Evolutionary conservation across 2,888 invertebrate species (phyloP), one percentile per base, ranked within the genome.

Genomic region (Enchytraeus crypticus): DNA sequence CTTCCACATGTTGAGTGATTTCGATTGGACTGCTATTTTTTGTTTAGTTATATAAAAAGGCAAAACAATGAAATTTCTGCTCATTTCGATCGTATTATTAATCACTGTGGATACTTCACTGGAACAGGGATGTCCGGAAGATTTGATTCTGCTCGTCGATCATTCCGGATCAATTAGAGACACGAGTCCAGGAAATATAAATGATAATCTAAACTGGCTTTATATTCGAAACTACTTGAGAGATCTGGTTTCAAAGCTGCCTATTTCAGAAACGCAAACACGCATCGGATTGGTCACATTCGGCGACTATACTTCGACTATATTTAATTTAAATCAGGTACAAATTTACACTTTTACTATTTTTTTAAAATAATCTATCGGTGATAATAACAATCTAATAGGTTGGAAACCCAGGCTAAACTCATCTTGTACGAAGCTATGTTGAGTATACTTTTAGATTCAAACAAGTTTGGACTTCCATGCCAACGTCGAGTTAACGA

Each of bases 141-240:
- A 57, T 57, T n/a, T 57, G 4, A 30, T 57, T 23, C 46, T 57
- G 23, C 27, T 57, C 8, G 57, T 57, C 4, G 57, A 57, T 29
- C 57, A 46, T 29, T 43, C 57, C 14, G 45, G 46, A 3, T 2
- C 45, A 18, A 29, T 57, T 8, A 11, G 21, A 23, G 49, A 47
- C 26, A 21, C 49, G 26, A 47, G 49, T 47, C 49, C 49, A 8
- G 49, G 49, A 8, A 23, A 47, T 23, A 47, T 47, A 11, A 18
- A 11, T 11, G 5, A 18, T 8, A 47, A 47, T 47, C 26, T 47
- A 11, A 47, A 47, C 49, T 47, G 49, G 49, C 21, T 47, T 11
- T 47, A 47, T 23, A 47, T 47, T 23, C 18, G 49, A 23, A 11
- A 14, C 5, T 47, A 21, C 26, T 23, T 47, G 49, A 11, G 21